These are phyloP conservation scores for Hemiprocne comata DNA, from an alignment of 2,113 vertebrate species.

Conservation along the genomic window DNA sequence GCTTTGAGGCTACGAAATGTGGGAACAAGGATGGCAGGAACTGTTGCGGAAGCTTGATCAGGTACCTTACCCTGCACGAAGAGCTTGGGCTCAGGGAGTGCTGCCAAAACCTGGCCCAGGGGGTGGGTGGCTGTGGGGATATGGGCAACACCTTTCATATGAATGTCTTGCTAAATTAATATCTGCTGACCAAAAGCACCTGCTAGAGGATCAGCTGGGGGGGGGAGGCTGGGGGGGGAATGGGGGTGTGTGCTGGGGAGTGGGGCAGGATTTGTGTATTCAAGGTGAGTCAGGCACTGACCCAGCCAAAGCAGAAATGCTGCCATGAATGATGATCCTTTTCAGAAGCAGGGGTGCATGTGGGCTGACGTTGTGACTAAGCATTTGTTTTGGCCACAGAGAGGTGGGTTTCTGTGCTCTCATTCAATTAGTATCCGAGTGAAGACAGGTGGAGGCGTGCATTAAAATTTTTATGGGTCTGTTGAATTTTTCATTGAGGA, in stretches of 20 bases:
- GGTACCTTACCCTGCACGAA: fast-evolving
- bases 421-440: background rate
- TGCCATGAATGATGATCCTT: background rate
- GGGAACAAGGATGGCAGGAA: background rate
- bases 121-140: background rate
- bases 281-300: background rate
- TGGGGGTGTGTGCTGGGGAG: too few relatives aligned
- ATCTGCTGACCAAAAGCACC: fast-evolving
- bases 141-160: background rate
- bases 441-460: background rate
- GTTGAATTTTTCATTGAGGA: background rate
- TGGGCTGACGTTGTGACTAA: background rate
- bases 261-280: background rate
- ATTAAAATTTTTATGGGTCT: background rate
- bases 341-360: fast-evolving
- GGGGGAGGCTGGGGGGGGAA: too few relatives aligned
- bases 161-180: background rate
- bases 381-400: fast-evolving
- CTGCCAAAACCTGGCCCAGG: fast-evolving
- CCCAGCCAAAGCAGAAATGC: background rate
- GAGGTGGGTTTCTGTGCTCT: background rate
- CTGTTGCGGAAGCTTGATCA: fast-evolving
- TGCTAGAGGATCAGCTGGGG: fast-evolving
- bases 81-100: background rate
- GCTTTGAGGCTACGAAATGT: background rate